Percentiles rank a stretch among this genome's conserved stretches.
phyloP scores from a whole-genome alignment of 2,113 vertebrate species.

The Neodon shergylaensis region DNA sequence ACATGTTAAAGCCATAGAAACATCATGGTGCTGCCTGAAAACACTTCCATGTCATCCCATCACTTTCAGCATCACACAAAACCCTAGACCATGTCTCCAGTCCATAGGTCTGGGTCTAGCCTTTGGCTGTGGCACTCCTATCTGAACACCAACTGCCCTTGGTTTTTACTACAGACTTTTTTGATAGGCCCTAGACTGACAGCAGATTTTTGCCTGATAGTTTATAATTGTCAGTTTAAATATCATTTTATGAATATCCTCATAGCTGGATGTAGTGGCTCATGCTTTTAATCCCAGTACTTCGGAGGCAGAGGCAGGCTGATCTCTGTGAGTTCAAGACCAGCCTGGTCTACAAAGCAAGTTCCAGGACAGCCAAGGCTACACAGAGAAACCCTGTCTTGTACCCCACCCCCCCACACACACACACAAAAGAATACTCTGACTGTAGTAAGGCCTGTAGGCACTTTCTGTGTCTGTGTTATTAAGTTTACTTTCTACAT shows the following conservation, averaged over 20 bases:
- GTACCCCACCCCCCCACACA: too few species aligned
- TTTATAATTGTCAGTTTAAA: neutral
- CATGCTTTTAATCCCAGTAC: too few species aligned
- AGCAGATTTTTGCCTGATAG: neutral
- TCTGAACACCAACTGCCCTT: neutral
- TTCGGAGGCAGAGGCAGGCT: too few species aligned
- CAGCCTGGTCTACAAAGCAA: too few species aligned
- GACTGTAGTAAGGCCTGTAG: neutral
- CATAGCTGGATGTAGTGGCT: neutral
- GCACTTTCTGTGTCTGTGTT: neutral
- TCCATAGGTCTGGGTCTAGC: too few species aligned
- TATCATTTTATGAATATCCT: neutral
- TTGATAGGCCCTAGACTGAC: neutral
- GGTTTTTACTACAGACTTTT: neutral
- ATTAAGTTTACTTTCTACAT: neutral
- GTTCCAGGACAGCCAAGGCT: too few species aligned
- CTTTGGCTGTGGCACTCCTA: neutral
- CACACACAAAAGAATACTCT: neutral
- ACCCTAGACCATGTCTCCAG: fast-evolving
- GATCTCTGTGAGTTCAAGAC: too few species aligned
- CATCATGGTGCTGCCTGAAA: neutral
- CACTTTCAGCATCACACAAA: neutral
- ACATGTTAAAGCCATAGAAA: neutral
- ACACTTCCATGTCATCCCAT: neutral
- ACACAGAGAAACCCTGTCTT: too few species aligned